phyloP scores from a whole-genome alignment of 1,140 invertebrate genomes.

The Heliconius hermathena region DNA sequence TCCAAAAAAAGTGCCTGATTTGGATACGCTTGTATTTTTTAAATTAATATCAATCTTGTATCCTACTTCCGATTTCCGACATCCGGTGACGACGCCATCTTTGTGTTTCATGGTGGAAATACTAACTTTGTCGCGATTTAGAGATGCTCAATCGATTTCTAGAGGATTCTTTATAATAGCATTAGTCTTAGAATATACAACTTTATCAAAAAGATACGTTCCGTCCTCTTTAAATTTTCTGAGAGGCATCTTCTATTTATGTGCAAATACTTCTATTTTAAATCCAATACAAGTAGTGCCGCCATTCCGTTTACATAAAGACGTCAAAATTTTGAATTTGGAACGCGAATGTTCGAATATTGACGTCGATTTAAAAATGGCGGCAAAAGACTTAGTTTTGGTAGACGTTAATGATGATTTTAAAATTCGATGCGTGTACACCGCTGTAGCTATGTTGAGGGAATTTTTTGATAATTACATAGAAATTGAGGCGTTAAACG shows the following conservation, averaged over 20 bases:
- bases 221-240: constrained; percentile 91
- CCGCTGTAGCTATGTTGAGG: constrained; percentile 80
- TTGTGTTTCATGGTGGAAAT: constrained; percentile 92
- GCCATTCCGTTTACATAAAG: constrained; percentile 84
- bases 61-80: constrained; percentile 93
- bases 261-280: constrained; percentile 82
- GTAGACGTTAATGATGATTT: constrained; percentile 83
- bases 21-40: constrained; percentile 90
- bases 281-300: constrained; percentile 83
- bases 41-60: constrained; percentile 90
- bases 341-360: constrained; percentile 73
- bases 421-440: constrained; percentile 83
- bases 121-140: constrained; percentile 84
- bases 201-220: constrained; percentile 90
- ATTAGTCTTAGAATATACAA: constrained; percentile 89
- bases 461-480: constrained; percentile 82
- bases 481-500: constrained; percentile 80
- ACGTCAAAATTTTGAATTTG: constrained; percentile 82
- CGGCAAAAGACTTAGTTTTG: constrained; percentile 79
- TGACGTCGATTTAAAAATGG: constrained; percentile 56
- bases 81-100: constrained; percentile 92
- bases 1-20: constrained; percentile 84
- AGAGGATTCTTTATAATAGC: constrained; percentile 90
- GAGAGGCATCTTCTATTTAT: constrained; percentile 85
- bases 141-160: constrained; percentile 85